Evolutionary conservation across 92 coral and sea anemone species (phyloP), one percentile per base, ranked within the genome.

Genomic region (Muricea muricata): DNA sequence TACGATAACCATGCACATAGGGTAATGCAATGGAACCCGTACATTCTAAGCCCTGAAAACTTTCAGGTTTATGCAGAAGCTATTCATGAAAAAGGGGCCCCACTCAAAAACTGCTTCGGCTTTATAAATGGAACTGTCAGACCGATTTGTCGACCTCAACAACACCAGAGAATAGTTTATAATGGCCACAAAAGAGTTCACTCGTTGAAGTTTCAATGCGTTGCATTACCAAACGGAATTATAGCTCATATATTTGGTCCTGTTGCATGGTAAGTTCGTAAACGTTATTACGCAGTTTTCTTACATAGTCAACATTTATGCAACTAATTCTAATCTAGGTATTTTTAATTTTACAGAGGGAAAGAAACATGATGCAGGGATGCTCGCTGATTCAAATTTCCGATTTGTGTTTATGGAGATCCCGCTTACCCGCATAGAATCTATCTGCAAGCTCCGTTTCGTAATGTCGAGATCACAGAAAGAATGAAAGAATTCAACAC

Each of bases 161-260:
- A 47, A 40, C 25, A 70, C 31, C 48, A 40, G 35, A 11, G 77
- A 47, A 21, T 70, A 1, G 54, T 70, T 42, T 70, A 34, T 42
- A 70, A 70, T 40, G 77, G 77, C 77, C 50, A 70, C 29, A 70
- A 70, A 70, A 42, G 47, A 23, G 77, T 70, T 11, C 77, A 70
- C 35, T 42, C 50, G 30, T 34, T 70, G 24, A 70, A 40, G 20
- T 70, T 70, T 39, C 77, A 70, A 32, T 40, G 52, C 25, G 77
- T 70, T 34, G 54, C 54, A 12, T 47, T 39, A 34, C 23, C 77
- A 12, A 70, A 70, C 47, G 77, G 77, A 17, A 70, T 70, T 3
- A 70, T 70, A 18, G 77, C 50, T 70, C 42, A 70, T 21, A 20
- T 70, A 39, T 70, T 70, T 70, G 77, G 77, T 23, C 77, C 77